A percentile compares a stretch with the other conserved stretches of the same genome.
Conservation (phyloP, 2,113 vertebrate genomes). For the Todiramphus saurophagus region DNA sequence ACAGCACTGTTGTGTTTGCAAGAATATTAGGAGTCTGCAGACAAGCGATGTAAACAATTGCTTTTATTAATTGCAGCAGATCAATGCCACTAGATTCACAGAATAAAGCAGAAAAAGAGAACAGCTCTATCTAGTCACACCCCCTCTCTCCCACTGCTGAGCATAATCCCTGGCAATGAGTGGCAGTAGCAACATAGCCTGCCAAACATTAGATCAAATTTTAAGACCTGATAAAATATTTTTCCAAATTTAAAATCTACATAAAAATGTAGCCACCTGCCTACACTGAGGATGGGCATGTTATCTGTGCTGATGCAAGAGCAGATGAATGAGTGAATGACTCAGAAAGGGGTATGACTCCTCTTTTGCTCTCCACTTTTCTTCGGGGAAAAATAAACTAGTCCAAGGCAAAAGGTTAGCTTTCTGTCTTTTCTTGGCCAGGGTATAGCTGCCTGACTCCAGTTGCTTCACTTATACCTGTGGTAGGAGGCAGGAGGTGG, state of each 20-base stretch:
- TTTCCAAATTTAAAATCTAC: background rate
- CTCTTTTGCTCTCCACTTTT: background rate
- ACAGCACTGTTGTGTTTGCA: background rate
- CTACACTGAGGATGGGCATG: background rate
- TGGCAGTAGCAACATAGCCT: rapidly evolving
- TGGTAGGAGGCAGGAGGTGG: background rate
- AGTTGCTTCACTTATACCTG: rapidly evolving
- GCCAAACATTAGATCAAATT: background rate
- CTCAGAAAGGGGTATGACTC: background rate
- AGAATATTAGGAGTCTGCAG: background rate
- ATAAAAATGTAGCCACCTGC: background rate
- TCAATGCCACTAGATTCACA: constrained; percentile 22
- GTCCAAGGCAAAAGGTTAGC: background rate
- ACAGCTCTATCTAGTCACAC: background rate
- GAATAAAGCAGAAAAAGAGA: background rate
- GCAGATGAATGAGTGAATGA: background rate
- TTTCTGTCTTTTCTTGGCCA: background rate
- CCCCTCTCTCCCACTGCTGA: background rate
- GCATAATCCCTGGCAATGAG: background rate
- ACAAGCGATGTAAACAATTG: constrained; percentile 5
- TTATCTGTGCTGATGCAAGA: background rate
- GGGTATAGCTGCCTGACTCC: background rate
- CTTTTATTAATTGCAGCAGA: constrained; percentile 44
- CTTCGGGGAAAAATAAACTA: background rate
- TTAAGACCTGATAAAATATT: background rate